Percentiles rank a stretch among this genome's conserved stretches.
These are phyloP conservation scores for Clinocottus analis DNA, from an alignment of 2,113 vertebrate genomes.

Conservation along the genomic window DNA sequence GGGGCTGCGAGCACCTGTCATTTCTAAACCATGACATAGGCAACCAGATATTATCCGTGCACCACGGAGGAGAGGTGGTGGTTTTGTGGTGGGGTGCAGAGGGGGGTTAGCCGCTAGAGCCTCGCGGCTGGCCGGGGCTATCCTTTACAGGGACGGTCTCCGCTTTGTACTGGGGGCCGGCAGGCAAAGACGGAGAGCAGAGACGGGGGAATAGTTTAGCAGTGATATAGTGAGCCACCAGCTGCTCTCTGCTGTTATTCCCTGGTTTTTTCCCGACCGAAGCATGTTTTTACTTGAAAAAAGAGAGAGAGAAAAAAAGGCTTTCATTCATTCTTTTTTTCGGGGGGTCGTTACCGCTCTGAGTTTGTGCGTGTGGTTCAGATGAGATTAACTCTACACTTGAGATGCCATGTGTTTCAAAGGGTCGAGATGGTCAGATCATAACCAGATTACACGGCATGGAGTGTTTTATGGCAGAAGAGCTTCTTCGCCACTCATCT, in stretches of 20 bases:
- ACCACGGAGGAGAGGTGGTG: conserved; percentile 39
- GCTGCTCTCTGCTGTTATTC: conserved; percentile 75
- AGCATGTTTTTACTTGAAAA: conserved; percentile 71
- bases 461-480: conserved; percentile 57
- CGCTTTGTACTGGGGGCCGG: conserved; percentile 65
- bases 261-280: conserved; percentile 46
- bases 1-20: conserved; percentile 97
- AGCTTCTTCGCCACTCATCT: conserved; percentile 42
- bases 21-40: conserved; percentile 90
- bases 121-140: conserved; percentile 69
- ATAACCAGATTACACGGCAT: conserved; percentile 61
- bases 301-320: background rate
- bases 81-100: background rate
- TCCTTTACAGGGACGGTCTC: conserved; percentile 69
- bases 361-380: conserved; percentile 49
- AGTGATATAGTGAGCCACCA: conserved; percentile 75
- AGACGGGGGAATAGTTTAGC: conserved; percentile 73
- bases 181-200: conserved; percentile 46
- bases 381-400: conserved; percentile 69
- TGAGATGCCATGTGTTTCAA: conserved; percentile 65
- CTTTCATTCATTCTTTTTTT: conserved; percentile 37
- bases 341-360: conserved; percentile 47
- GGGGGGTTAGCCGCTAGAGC: conserved; percentile 54
- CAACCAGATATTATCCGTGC: conserved; percentile 84
- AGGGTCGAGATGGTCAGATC: conserved; percentile 61